Evolutionary conservation across 2,797 vertebrate genomes (phyloP), one percentile per base, ranked within the genome.

Genomic region (Mus caroli): DNA sequence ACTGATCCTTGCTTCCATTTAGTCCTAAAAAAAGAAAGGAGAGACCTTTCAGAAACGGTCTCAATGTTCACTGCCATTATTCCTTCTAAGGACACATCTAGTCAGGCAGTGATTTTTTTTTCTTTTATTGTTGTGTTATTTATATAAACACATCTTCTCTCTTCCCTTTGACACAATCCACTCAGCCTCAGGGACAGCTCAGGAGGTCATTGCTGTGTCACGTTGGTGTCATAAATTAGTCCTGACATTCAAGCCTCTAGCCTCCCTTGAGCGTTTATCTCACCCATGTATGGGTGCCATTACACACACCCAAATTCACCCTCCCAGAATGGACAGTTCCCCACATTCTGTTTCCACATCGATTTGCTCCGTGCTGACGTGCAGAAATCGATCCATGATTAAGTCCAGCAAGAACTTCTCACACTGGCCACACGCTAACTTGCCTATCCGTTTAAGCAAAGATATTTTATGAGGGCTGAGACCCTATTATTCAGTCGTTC

Each of bases 131-230:
- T 85, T 78, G 7, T 43, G 43, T 76, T 77, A 24, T 62, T 78
- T 77, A 95, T 90, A 76, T 56, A 97, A 97, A 96, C 96, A 91
- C 54, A 89, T 93, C 94, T 93, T 95, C 88, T 97, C 96, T 80
- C 96, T 91, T 93, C 91, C 24, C 92, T 97, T 97, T 95, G 56
- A 73, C 71, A 88, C 97, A 95, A 97, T 97, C 97, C 97, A 95
- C 89, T 92, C 92, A 54, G 7, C 60, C 77, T 92, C 62, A 78
- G 95, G 93, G 95, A 96, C 78, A 77, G 73, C 43, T 24, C 96
- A 96, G 96, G 92, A 94, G 90, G 95, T 96, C 95, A 90, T 86
- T 62, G 95, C 97, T 94, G 84, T 92, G 0, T 5, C 12, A 95
- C 92, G 92, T 96, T 64, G 82, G 93, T 69, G 77, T 96, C 94